Conservation (phyloP, 1,140 invertebrate species). For the Cataglyphis hispanica region DNA sequence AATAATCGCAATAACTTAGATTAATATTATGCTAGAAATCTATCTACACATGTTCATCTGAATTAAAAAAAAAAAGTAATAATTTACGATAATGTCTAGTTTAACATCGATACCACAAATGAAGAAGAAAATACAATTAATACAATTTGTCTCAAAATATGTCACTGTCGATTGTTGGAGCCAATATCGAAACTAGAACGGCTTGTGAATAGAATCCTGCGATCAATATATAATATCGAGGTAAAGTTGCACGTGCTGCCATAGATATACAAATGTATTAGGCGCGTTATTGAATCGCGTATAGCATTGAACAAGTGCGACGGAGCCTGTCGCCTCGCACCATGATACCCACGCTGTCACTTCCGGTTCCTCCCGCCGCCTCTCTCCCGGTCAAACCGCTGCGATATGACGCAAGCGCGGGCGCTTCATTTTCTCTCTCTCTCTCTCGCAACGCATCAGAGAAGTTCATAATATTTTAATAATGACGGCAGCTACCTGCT, state of each 20-base stretch:
- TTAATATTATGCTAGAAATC: background rate
- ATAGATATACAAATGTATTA: slow-evolving; percentile 53
- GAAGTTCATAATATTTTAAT: slow-evolving; percentile 69
- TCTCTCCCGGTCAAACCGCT: slow-evolving; percentile 16
- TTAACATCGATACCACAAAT: background rate
- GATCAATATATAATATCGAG: background rate
- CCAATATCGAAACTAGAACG: slow-evolving; percentile 1
- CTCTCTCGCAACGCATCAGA: slow-evolving; percentile 57
- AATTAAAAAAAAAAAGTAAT: background rate
- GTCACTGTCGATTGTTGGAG: background rate
- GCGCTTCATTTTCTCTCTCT: slow-evolving; percentile 29
- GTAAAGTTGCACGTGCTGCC: background rate
- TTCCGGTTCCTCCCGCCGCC: slow-evolving; percentile 45
- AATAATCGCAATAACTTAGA: background rate
- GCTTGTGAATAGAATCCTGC: slow-evolving; percentile 8
- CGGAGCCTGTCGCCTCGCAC: slow-evolving; percentile 61
- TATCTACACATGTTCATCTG: background rate
- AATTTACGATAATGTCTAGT: background rate
- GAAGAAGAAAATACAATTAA: background rate
- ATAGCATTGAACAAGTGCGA: slow-evolving; percentile 64
- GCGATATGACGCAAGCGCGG: slow-evolving; percentile 13
- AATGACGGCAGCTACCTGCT: slow-evolving; percentile 43
- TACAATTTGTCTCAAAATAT: background rate
- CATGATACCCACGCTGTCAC: slow-evolving; percentile 57
- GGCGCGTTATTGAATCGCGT: slow-evolving; percentile 59